Conservation (phyloP, 2,888 invertebrate genomes). For the Pycnomerus fuliginosus region DNA sequence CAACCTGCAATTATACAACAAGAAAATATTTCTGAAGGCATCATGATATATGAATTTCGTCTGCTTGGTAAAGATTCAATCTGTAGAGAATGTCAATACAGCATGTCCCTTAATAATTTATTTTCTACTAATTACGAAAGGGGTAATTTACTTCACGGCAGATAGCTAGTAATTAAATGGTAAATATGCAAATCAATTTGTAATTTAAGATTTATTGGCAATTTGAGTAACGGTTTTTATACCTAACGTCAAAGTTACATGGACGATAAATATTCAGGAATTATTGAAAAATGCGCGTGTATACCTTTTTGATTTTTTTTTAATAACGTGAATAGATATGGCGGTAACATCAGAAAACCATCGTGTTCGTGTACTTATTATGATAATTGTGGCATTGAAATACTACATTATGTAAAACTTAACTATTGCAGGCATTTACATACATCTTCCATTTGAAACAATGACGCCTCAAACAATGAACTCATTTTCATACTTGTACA, state of each 20-base stretch:
- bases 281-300: too few species aligned
- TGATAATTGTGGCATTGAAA: constrained; percentile 14
- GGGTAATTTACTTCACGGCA: constrained; percentile 9
- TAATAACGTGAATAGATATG: too few species aligned
- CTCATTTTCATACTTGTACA: constrained; percentile 3
- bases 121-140: constrained; percentile 14
- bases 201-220: constrained; percentile 19
- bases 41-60: constrained; percentile 42
- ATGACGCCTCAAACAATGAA: constrained; percentile 7
- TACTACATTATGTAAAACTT: constrained; percentile 9
- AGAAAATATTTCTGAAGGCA: constrained; percentile 31
- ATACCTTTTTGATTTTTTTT: too few species aligned
- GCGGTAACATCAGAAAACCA: too few species aligned
- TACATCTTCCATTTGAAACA: constrained; percentile 7
- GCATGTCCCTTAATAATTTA: constrained; percentile 16
- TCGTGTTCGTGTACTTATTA: constrained; percentile 10
- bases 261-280: too few species aligned
- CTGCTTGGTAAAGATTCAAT: constrained; percentile 32
- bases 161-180: constrained; percentile 20
- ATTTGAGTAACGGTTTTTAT: constrained; percentile 2
- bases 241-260: too few species aligned
- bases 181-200: constrained; percentile 24
- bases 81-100: constrained; percentile 18
- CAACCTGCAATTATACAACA: constrained; percentile 40
- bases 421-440: constrained; percentile 5